Percentiles rank a stretch among this genome's conserved stretches.
Evolutionary conservation across 2,888 invertebrate genomes (phyloP).

Genomic region (Habrosyne pyritoides): DNA sequence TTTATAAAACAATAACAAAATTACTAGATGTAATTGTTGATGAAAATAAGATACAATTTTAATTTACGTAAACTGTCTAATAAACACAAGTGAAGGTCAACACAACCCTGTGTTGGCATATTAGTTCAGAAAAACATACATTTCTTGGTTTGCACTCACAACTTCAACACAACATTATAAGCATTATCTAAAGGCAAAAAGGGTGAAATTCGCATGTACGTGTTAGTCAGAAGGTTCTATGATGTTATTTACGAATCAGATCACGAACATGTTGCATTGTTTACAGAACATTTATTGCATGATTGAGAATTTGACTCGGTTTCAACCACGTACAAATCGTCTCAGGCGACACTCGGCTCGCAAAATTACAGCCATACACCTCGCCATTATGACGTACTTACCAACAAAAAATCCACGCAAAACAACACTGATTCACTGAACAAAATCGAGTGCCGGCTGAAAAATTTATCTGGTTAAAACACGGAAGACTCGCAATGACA

Average conservation of each 20-base stretch:
- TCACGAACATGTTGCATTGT: constrained; percentile 70
- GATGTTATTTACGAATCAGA: constrained; percentile 58
- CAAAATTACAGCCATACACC: constrained; percentile 22
- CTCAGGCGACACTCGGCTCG: background rate
- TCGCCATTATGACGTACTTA: constrained; percentile 46
- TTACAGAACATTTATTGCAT: constrained; percentile 50
- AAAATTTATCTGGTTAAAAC: constrained; percentile 47
- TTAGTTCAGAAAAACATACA: constrained; percentile 18
- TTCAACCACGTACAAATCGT: constrained; percentile 26
- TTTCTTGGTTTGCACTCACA: constrained; percentile 16
- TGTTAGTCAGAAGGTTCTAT: constrained; percentile 14
- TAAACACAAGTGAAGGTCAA: constrained; percentile 1
- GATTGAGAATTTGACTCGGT: constrained; percentile 31
- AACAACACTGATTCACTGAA: constrained; percentile 54
- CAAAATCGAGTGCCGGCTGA: constrained; percentile 68
- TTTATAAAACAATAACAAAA: background rate
- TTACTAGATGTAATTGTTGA: background rate
- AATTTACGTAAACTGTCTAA: constrained; percentile 1
- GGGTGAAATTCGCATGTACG: constrained; percentile 21
- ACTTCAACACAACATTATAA: constrained; percentile 18
- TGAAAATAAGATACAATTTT: background rate
- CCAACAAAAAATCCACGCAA: constrained; percentile 45
- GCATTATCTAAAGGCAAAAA: constrained; percentile 9
- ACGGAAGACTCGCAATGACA: constrained; percentile 48
- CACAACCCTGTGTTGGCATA: background rate